phyloP scores from a whole-genome alignment of 2,888 invertebrate species.

The Desoria tigrina region DNA sequence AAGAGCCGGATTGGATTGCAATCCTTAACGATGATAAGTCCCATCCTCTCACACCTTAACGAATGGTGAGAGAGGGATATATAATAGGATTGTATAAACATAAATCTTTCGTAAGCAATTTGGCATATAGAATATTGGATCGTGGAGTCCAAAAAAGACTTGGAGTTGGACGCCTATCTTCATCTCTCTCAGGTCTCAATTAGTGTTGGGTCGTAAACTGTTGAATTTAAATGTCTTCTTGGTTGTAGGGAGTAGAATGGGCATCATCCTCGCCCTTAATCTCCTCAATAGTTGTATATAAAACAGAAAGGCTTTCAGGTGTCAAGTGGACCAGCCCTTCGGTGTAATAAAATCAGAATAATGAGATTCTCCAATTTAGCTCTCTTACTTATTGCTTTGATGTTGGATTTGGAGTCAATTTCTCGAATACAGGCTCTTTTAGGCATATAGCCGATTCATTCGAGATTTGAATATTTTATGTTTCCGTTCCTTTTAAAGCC shows the following conservation, averaged over 20 bases:
- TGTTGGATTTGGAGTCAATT: too few relatives aligned
- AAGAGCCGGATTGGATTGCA: too few relatives aligned
- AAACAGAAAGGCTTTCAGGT: conserved; percentile 10
- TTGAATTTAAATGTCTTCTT: conserved; percentile 14
- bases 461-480: not conserved
- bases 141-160: not conserved
- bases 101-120: conserved; percentile 2
- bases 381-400: not conserved
- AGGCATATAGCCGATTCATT: not conserved
- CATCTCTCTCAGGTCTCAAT: conserved; percentile 3
- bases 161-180: not conserved
- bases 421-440: not conserved
- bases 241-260: not conserved
- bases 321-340: conserved; percentile 22
- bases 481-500: not conserved
- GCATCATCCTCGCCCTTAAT: conserved; percentile 14
- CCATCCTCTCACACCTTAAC: not conserved
- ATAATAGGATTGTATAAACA: not conserved
- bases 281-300: not conserved
- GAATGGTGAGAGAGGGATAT: not conserved
- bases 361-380: conserved; percentile 16
- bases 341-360: conserved; percentile 17
- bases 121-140: conserved; percentile 4
- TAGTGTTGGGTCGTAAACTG: conserved; percentile 13
- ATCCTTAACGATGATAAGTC: too few relatives aligned